Base-by-base conservation (phyloP, 2,113 vertebrate genomes). In the Corythoichthys haematopterus region DNA sequence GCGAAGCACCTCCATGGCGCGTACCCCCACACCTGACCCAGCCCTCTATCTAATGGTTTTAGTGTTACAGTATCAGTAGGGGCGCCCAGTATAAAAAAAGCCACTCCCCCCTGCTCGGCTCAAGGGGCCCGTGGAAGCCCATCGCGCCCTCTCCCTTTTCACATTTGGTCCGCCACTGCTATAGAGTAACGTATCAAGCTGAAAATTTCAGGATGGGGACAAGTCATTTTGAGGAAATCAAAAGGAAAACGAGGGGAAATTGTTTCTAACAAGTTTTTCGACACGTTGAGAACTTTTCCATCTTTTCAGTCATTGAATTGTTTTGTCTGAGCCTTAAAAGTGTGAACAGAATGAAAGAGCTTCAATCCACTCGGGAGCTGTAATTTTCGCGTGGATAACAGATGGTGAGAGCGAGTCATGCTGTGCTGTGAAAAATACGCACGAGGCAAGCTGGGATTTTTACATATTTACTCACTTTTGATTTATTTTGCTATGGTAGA, bases 371-470 rank as follows among this genome's bases (percentile, higher is more conserved):
- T 63, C 3, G 77, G 71, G 83, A 72, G 13, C 65, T 80, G 64
- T 71, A 69, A 72, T 75, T 80, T 28, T 73, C 81, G 86, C 83
- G 72, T 78, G 80, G 76, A 76, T 81, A 84, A 83, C 80, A 85
- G 79, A 86, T 81, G 82, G 72, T 75, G 81, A 68, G 80, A 87
- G 84, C 74, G 66, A 74, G 68, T 64, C 47, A 50, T 57, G 70
- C 80, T 62, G 76, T 77, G 75, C 62, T 74, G 69, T 71, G 65
- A 68, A 57, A 67, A 69, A 38, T 62, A 28, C 48, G 67, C 65
- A 61, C 53, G 46, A n/a, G n/a, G 56, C 55, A 70, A 15, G 58
- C 48, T 74, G 45, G 68, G 66, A 76, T 74, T 71, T 72, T 48
- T 48, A 52, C 16, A 2, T 53, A 52, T 76, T 35, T 56, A 37